Evolutionary conservation across 2,888 invertebrate species (phyloP).

Genomic region (Drosophila meridiana): DNA sequence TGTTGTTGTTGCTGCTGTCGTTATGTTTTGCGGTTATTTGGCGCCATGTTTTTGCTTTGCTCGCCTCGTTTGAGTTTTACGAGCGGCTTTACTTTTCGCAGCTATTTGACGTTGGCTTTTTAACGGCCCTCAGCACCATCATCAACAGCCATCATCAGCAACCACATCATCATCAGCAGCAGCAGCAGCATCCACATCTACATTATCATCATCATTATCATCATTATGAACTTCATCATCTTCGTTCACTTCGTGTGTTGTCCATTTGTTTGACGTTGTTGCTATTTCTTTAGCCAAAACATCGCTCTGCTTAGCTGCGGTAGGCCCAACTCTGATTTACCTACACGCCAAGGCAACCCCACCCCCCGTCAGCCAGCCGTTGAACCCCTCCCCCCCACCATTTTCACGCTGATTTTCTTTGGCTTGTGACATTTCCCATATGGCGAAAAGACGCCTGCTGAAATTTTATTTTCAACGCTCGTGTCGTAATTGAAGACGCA

Average conservation of each 20-base stretch:
- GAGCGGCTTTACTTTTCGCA: conserved; percentile 80
- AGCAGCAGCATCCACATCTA: neutral
- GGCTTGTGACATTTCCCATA: conserved; percentile 70
- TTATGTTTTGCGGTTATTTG: conserved; percentile 82
- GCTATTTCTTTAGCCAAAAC: conserved; percentile 42
- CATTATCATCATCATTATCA: neutral
- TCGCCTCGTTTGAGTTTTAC: conserved; percentile 81
- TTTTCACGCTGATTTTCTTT: conserved; percentile 24
- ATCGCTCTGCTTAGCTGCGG: conserved; percentile 55
- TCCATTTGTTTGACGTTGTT: conserved; percentile 71
- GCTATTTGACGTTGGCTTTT: conserved; percentile 79
- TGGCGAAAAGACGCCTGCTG: conserved; percentile 63
- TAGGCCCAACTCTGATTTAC: conserved; percentile 61
- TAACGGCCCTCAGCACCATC: conserved; percentile 60
- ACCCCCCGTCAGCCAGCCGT: neutral
- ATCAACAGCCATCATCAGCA: conserved; percentile 17
- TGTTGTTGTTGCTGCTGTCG: conserved; percentile 50
- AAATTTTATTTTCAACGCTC: conserved; percentile 80
- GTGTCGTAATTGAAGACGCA: conserved; percentile 77
- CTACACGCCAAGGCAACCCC: neutral
- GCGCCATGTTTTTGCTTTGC: conserved; percentile 78
- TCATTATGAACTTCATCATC: neutral
- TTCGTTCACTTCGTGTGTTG: conserved; percentile 69
- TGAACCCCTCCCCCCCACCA: neutral
- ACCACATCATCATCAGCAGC: neutral